These are phyloP conservation scores for Calyptommatus sinebrachiatus DNA, from an alignment of 2,113 vertebrate species.

Conservation along the genomic window DNA sequence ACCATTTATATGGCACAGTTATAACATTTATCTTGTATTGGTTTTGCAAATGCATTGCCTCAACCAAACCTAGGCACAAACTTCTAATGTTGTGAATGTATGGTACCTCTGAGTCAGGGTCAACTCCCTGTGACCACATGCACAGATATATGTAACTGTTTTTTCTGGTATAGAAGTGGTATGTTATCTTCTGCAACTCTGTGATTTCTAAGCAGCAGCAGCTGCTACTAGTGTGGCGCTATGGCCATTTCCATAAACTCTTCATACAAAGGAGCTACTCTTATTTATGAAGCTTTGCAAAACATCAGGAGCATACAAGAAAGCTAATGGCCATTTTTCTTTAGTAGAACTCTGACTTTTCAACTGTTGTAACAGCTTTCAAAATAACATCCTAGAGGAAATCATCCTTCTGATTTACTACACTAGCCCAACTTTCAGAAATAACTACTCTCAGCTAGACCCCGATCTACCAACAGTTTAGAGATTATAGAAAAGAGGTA, in stretches of 20 bases:
- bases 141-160: too few species aligned
- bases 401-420: neutral
- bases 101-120: neutral
- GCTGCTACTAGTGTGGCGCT: too few species aligned
- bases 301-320: neutral
- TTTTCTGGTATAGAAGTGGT: too few species aligned
- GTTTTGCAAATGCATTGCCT: neutral
- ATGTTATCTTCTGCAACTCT: too few species aligned
- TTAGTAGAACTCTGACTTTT: neutral
- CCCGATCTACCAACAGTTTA: neutral
- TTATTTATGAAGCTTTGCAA: too few species aligned
- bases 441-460: neutral
- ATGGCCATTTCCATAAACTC: too few species aligned
- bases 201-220: too few species aligned
- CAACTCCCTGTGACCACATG: too few species aligned
- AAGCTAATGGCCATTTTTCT: neutral
- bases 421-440: neutral
- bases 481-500: neutral
- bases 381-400: neutral
- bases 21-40: neutral
- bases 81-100: neutral
- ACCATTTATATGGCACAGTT: neutral
- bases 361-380: neutral
- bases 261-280: too few species aligned
- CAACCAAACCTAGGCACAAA: neutral